Conservation (phyloP, 2,113 vertebrate species). For the Australoheros scitulus region DNA sequence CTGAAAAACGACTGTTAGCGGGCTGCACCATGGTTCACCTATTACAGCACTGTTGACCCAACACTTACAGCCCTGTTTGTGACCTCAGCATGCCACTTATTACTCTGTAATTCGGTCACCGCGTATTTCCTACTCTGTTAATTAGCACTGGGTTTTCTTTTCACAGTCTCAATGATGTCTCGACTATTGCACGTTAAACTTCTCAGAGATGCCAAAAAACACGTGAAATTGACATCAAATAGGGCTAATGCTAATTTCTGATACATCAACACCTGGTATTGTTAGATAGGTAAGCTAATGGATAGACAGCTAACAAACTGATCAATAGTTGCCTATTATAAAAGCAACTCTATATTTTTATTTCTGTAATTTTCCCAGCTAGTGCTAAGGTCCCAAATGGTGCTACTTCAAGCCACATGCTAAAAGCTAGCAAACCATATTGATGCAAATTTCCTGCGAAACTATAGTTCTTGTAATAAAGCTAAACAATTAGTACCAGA, state of each 20-base stretch:
- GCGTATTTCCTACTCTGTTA: neutral
- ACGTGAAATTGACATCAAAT: neutral
- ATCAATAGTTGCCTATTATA: neutral
- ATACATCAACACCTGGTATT: neutral
- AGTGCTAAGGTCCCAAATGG: constrained; percentile 4
- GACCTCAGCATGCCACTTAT: neutral
- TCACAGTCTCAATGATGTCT: neutral
- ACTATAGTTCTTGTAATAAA: neutral
- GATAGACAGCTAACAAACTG: neutral
- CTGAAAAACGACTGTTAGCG: constrained; percentile 61
- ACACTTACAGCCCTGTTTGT: neutral
- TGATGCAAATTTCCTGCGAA: neutral
- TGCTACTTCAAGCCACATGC: neutral
- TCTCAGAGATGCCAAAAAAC: neutral
- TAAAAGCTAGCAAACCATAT: constrained; percentile 27
- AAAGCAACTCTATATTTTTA: neutral
- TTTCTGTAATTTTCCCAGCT: neutral
- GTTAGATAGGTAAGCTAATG: neutral
- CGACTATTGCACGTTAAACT: neutral
- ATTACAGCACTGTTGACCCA: neutral
- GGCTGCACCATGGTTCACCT: constrained; percentile 13
- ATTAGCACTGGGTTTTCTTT: neutral
- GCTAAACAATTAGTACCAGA: constrained; percentile 6
- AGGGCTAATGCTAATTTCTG: neutral
- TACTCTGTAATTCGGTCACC: neutral